phyloP scores from a whole-genome alignment of 2,113 vertebrate genomes.

The Oophaga pumilio region DNA sequence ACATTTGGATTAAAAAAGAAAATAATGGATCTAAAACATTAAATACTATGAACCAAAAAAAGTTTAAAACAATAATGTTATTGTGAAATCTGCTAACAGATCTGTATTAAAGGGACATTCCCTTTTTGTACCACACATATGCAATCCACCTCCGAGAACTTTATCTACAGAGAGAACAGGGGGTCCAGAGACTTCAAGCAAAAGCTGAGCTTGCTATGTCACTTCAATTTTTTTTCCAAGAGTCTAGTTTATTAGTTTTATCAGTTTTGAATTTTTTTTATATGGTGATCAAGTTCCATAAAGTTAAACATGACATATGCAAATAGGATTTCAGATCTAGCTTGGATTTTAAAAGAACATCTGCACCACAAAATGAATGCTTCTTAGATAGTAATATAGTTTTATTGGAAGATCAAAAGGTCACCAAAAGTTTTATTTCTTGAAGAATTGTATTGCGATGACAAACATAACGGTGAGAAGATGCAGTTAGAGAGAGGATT shows the following conservation, averaged over 20 bases:
- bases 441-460: conserved; percentile 32
- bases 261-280: background rate
- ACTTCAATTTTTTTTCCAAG: background rate
- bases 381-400: conserved; percentile 28
- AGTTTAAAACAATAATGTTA: too few relatives aligned
- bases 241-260: background rate
- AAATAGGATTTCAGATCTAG: conserved; percentile 31
- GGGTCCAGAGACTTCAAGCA: background rate
- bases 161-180: background rate
- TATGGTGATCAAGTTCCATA: background rate
- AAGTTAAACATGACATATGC: conserved; percentile 7
- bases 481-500: conserved; percentile 17
- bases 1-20: too few relatives aligned
- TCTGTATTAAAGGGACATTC: background rate
- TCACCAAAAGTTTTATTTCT: conserved; percentile 45
- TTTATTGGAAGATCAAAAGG: conserved; percentile 42
- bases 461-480: conserved; percentile 10
- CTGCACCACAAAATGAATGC: conserved; percentile 40
- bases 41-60: too few relatives aligned
- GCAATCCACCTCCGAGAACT: background rate
- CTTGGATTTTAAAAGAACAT: conserved; percentile 43
- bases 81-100: too few relatives aligned
- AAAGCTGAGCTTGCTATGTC: background rate
- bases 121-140: too few relatives aligned
- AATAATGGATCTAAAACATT: too few relatives aligned